phyloP scores from a whole-genome alignment of 1,140 invertebrate species.

The Macrobrachium nipponense region DNA sequence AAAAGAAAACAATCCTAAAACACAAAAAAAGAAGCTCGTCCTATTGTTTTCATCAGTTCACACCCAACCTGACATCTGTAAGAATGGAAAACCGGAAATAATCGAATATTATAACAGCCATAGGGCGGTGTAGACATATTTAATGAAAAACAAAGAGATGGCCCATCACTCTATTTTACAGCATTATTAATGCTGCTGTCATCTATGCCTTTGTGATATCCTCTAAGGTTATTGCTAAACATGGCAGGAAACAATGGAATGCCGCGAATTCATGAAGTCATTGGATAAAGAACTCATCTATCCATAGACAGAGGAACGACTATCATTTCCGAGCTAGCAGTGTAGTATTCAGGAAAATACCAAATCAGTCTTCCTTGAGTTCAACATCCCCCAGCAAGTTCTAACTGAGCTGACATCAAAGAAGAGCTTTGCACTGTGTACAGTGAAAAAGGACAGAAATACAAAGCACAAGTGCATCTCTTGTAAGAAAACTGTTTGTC shows the following conservation, averaged over 20 bases:
- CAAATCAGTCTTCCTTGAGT: too few relatives aligned
- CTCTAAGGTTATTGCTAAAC: background rate
- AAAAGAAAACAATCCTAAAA: too few relatives aligned
- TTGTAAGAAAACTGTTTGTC: background rate
- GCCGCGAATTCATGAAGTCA: constrained; percentile 12
- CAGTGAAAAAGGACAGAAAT: too few relatives aligned
- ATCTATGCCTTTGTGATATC: background rate
- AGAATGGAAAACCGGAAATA: constrained; percentile 12
- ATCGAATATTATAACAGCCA: background rate
- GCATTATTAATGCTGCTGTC: background rate
- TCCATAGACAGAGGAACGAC: constrained; percentile 2
- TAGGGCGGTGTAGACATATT: background rate
- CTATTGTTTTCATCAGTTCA: constrained; percentile 3
- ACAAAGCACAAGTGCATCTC: too few relatives aligned
- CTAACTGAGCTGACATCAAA: too few relatives aligned
- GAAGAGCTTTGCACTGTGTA: too few relatives aligned
- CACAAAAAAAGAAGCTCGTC: background rate
- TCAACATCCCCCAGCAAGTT: too few relatives aligned
- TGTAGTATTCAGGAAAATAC: background rate
- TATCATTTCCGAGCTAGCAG: constrained; percentile 4
- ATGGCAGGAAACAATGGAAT: background rate
- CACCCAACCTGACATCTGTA: constrained; percentile 1
- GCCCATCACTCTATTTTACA: constrained; percentile 7
- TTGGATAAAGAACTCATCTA: background rate
- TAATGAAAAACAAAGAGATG: constrained; percentile 6